Evolutionary conservation across 2,797 vertebrate species (phyloP).

Genomic region (Petrocephalus sullivani): DNA sequence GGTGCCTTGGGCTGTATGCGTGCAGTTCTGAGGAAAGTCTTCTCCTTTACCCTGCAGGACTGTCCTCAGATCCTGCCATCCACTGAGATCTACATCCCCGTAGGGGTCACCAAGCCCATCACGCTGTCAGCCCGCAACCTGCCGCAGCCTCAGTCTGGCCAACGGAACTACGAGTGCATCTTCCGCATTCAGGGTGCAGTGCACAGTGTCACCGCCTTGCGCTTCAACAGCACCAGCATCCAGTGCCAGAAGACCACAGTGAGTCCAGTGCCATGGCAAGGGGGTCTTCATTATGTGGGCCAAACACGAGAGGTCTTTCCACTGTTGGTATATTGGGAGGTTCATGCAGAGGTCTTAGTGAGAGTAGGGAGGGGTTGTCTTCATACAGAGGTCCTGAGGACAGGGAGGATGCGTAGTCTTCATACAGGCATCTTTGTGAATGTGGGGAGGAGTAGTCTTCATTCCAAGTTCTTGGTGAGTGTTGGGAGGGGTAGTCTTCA

Average conservation of each 20-base stretch:
- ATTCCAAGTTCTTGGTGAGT: not conserved
- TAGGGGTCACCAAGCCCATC: slow-evolving; percentile 87
- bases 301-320: not conserved
- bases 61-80: slow-evolving; percentile 95
- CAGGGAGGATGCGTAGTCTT: no score
- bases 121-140: slow-evolving; percentile 88
- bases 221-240: slow-evolving; percentile 96
- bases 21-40: no score
- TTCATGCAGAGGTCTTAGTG: not conserved
- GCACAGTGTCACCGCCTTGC: slow-evolving; percentile 80
- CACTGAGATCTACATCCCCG: slow-evolving; percentile 91
- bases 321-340: not conserved
- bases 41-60: slow-evolving; percentile 63
- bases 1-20: not conserved
- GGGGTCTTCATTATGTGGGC: not conserved
- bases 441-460: not conserved
- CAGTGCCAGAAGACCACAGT: slow-evolving; percentile 96
- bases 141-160: slow-evolving; percentile 90
- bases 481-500: not conserved
- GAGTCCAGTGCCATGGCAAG: slow-evolving; percentile 46
- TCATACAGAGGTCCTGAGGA: not conserved
- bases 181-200: slow-evolving; percentile 85
- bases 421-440: not conserved
- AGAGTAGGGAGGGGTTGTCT: not conserved
- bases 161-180: slow-evolving; percentile 92